Conservation (phyloP, 2,113 vertebrate genomes). For the Plectropomus leopardus region DNA sequence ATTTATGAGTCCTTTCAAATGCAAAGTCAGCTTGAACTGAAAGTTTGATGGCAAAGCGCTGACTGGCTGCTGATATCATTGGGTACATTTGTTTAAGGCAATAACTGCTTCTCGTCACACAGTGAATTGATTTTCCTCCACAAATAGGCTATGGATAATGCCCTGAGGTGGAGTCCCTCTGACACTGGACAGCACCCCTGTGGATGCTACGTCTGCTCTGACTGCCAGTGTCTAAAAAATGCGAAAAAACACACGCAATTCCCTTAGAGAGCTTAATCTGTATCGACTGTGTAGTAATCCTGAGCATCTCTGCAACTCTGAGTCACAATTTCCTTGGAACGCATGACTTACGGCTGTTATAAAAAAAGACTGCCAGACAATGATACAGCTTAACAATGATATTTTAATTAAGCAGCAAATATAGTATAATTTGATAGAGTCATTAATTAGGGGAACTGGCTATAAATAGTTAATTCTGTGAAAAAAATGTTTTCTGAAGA, state of each 20-base stretch:
- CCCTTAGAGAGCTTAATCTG: neutral
- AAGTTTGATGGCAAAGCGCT: slow-evolving; percentile 31
- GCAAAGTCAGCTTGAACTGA: slow-evolving; percentile 40
- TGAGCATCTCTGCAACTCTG: neutral
- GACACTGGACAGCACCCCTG: slow-evolving; percentile 36
- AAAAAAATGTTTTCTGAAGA: neutral
- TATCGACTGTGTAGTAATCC: slow-evolving; percentile 2
- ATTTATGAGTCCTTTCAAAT: slow-evolving; percentile 23
- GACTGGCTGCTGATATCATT: slow-evolving; percentile 38
- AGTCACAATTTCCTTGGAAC: slow-evolving; percentile 8
- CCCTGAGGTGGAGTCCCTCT: slow-evolving; percentile 61
- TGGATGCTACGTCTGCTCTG: slow-evolving; percentile 34
- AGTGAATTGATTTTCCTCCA: slow-evolving; percentile 71
- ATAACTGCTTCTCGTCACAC: slow-evolving; percentile 58
- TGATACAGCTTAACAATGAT: slow-evolving; percentile 2
- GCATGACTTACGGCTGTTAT: neutral
- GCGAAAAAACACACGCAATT: neutral
- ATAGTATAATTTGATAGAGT: neutral
- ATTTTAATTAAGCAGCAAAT: neutral
- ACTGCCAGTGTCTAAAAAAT: slow-evolving; percentile 12
- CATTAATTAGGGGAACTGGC: neutral
- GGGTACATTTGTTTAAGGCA: slow-evolving; percentile 41
- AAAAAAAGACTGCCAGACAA: slow-evolving; percentile 19
- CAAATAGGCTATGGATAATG: slow-evolving; percentile 73
- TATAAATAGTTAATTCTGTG: neutral